Conservation (phyloP, 2,797 vertebrate genomes). For the Sebastes nivosus region DNA sequence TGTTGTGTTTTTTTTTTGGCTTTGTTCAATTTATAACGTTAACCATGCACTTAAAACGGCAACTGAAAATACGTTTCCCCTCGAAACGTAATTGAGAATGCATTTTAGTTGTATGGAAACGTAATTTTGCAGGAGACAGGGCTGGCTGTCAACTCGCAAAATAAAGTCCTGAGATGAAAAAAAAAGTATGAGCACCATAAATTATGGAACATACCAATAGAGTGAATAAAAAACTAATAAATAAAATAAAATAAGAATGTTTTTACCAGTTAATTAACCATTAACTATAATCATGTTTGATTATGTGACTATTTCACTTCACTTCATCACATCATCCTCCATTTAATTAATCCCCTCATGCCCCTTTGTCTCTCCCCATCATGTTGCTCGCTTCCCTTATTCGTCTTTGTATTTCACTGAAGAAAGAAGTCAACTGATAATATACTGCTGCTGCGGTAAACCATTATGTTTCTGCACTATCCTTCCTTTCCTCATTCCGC, state of each 20-base stretch:
- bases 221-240: neutral
- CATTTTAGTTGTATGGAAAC: neutral
- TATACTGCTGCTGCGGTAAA: neutral
- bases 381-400: neutral
- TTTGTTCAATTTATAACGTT: neutral
- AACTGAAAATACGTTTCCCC: accelerated
- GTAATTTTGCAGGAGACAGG: neutral
- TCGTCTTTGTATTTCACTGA: neutral
- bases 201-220: neutral
- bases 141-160: neutral
- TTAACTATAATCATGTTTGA: neutral
- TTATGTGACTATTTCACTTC: neutral
- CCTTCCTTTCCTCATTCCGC: neutral
- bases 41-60: neutral
- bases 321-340: neutral
- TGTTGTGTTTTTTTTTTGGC: no score
- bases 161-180: neutral
- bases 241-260: no score
- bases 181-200: neutral
- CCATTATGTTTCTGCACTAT: neutral
- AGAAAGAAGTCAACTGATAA: neutral
- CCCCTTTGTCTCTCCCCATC: neutral
- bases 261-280: no score
- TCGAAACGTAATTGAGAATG: neutral
- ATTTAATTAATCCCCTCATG: neutral